Evolutionary conservation across 2,888 invertebrate species (phyloP).

Genomic region (Oegoconia quadripuncta): DNA sequence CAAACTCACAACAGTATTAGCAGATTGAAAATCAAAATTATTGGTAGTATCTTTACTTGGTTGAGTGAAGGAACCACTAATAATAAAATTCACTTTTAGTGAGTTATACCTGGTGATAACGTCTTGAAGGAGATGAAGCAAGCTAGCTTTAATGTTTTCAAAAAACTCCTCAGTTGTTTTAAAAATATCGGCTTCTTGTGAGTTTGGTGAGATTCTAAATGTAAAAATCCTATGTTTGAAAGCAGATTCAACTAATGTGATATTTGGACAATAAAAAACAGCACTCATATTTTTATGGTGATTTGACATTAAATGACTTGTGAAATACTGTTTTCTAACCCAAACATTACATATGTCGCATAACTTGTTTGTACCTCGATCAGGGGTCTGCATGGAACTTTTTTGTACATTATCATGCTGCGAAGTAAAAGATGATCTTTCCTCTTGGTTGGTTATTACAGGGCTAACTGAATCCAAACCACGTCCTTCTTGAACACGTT

Average conservation of each 20-base stretch:
- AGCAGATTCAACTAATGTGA: slow-evolving; percentile 17
- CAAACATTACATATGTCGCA: background rate
- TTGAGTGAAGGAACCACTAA: slow-evolving; percentile 20
- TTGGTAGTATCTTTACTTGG: slow-evolving; percentile 18
- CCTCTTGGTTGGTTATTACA: too few relatives aligned
- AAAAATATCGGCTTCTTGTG: too few relatives aligned
- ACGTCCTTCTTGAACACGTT: too few relatives aligned
- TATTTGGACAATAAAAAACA: slow-evolving; percentile 11
- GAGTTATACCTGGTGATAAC: slow-evolving; percentile 8
- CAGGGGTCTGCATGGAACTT: too few relatives aligned
- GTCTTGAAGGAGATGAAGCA: slow-evolving; percentile 9
- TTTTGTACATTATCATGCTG: too few relatives aligned
- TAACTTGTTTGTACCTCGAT: too few relatives aligned
- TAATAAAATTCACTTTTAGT: slow-evolving; percentile 20
- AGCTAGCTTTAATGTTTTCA: slow-evolving; percentile 8
- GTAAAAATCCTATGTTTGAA: slow-evolving; percentile 12
- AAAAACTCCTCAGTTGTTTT: slow-evolving; percentile 11
- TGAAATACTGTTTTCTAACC: slow-evolving; percentile 12
- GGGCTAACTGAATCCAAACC: too few relatives aligned
- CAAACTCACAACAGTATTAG: slow-evolving; percentile 14
- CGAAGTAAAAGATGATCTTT: too few relatives aligned
- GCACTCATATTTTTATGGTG: slow-evolving; percentile 17
- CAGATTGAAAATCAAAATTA: slow-evolving; percentile 23
- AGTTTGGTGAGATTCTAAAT: too few relatives aligned
- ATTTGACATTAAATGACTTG: slow-evolving; percentile 15